Conservation (phyloP, 2,113 vertebrate species). For the Garra rufa region DNA sequence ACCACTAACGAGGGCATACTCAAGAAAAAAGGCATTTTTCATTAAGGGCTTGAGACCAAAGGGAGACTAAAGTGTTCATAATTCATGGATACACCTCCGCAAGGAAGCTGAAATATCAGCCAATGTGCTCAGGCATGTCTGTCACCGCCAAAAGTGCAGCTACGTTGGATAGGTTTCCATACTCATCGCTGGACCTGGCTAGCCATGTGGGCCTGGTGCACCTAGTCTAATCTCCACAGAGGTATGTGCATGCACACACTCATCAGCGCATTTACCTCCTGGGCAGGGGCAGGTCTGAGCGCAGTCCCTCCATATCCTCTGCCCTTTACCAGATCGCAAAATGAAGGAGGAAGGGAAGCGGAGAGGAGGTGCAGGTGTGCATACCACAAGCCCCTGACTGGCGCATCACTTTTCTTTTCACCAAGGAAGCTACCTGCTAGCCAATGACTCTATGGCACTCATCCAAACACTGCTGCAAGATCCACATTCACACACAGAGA, state of each 20-base stretch:
- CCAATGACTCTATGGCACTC: conserved; percentile 49
- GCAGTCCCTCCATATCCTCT: conserved; percentile 59
- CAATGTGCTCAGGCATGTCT: background rate
- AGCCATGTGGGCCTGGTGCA: conserved; percentile 47
- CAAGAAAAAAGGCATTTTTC: background rate
- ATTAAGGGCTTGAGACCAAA: background rate
- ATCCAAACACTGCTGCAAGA: conserved; percentile 54
- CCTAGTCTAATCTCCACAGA: conserved; percentile 23
- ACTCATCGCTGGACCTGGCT: conserved; percentile 19
- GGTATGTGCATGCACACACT: background rate
- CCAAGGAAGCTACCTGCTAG: conserved; percentile 60
- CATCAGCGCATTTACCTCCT: conserved; percentile 46
- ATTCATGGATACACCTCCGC: background rate
- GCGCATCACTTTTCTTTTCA: conserved; percentile 54
- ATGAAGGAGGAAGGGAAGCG: conserved; percentile 53
- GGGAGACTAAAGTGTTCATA: background rate
- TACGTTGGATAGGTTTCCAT: conserved; percentile 14
- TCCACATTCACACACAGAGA: conserved; percentile 24
- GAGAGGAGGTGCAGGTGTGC: conserved; percentile 76
- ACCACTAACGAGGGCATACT: background rate
- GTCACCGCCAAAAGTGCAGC: conserved; percentile 32
- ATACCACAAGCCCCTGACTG: conserved; percentile 72
- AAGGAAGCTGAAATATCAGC: conserved; percentile 14
- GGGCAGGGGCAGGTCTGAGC: conserved; percentile 75
- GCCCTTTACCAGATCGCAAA: conserved; percentile 44